phyloP scores from a whole-genome alignment of 2,888 invertebrate genomes.

The Leucophenga montana region DNA sequence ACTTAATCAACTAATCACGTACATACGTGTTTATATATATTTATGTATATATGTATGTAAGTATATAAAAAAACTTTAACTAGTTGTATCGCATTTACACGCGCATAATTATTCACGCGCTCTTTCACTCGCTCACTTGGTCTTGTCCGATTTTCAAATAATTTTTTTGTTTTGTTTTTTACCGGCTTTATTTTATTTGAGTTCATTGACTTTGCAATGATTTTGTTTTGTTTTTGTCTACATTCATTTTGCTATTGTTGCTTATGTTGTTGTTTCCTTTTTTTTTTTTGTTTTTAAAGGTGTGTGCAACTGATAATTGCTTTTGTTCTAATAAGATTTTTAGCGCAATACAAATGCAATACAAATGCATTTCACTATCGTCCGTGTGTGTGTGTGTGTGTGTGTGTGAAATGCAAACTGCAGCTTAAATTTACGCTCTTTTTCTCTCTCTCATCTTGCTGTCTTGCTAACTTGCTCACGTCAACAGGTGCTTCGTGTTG shows the following conservation, averaged over 20 bases:
- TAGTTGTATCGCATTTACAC: too few relatives aligned
- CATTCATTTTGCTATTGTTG: constrained; percentile 41
- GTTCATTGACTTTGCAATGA: constrained; percentile 56
- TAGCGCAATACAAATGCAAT: not conserved
- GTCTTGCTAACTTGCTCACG: constrained; percentile 37
- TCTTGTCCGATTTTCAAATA: not conserved
- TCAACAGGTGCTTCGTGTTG: not conserved
- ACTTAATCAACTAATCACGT: constrained; percentile 20
- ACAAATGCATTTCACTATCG: not conserved
- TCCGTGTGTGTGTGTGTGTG: not conserved
- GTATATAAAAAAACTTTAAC: not conserved
- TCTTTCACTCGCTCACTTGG: too few relatives aligned
- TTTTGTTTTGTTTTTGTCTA: constrained; percentile 37
- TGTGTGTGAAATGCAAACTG: constrained; percentile 13
- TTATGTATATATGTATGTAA: constrained; percentile 35
- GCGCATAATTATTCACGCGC: not conserved
- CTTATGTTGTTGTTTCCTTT: constrained; percentile 20
- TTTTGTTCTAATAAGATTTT: constrained; percentile 54
- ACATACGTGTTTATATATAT: constrained; percentile 41
- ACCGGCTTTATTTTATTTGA: constrained; percentile 31
- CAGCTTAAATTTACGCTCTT: constrained; percentile 5
- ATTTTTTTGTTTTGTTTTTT: constrained; percentile 31
- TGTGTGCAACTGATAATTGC: constrained; percentile 51
- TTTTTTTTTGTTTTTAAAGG: too few relatives aligned
- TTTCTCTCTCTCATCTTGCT: constrained; percentile 42